Conservation (phyloP, 2,113 vertebrate species). For the Salvelinus sp. region DNA sequence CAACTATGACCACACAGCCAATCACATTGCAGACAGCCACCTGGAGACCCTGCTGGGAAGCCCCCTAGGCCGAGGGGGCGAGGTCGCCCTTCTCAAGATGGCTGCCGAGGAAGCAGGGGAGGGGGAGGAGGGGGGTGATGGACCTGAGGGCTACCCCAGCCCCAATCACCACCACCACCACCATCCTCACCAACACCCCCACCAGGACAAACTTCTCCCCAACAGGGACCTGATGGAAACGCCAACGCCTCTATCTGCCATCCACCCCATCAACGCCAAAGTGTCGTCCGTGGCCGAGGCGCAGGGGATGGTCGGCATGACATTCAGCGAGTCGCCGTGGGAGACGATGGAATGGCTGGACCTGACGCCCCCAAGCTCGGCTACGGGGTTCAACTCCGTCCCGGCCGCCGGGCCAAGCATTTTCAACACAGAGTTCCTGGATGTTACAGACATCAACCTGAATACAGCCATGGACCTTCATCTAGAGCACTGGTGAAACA, state of each 20-base stretch:
- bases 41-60: constrained; percentile 87
- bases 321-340: constrained; percentile 92
- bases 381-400: constrained; percentile 79
- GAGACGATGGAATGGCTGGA: constrained; percentile 98
- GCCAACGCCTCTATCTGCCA: constrained; percentile 82
- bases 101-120: constrained; percentile 79
- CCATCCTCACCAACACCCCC: constrained; percentile 77
- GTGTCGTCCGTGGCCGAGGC: constrained; percentile 80
- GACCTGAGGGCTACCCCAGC: constrained; percentile 78
- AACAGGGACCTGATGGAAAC: constrained; percentile 86
- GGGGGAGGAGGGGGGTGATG: constrained; percentile 79
- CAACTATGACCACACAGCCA: constrained; percentile 77
- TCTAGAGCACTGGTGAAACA: constrained; percentile 90
- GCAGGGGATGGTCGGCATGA: constrained; percentile 83
- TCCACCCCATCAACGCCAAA: constrained; percentile 82
- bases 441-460: constrained; percentile 91
- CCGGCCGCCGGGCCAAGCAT: constrained; percentile 83
- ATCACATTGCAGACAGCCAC: constrained; percentile 75
- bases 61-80: constrained; percentile 78
- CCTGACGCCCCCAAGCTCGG: constrained; percentile 88
- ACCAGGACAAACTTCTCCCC: constrained; percentile 82
- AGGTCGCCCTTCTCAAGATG: constrained; percentile 82
- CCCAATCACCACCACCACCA: constrained; percentile 81
- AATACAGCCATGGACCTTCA: constrained; percentile 96
- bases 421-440: constrained; percentile 95